Conservation (phyloP, 1,140 invertebrate species). For the Drosophila serrata region DNA sequence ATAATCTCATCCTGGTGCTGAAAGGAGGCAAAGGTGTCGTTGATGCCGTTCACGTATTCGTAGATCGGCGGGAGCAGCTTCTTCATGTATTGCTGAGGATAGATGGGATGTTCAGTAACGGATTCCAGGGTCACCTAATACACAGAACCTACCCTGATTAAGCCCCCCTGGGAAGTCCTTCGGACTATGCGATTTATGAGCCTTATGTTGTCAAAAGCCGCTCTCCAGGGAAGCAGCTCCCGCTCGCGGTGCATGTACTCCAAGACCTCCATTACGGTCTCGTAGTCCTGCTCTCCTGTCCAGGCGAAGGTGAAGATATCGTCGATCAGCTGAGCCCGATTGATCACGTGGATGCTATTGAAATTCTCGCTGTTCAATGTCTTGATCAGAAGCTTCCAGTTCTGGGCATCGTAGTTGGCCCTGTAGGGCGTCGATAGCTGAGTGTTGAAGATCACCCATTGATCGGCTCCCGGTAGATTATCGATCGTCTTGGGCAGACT, state of each 20-base stretch:
- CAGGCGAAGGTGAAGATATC: constrained; percentile 89
- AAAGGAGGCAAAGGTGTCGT: constrained; percentile 81
- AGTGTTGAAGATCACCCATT: constrained; percentile 86
- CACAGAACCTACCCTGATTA: constrained; percentile 85
- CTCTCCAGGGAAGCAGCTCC: constrained; percentile 89
- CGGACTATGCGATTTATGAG: constrained; percentile 86
- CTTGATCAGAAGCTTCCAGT: too few species aligned
- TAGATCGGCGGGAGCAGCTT: constrained; percentile 87
- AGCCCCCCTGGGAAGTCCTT: constrained; percentile 85
- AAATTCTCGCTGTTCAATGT: constrained; percentile 75
- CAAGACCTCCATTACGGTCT: constrained; percentile 87
- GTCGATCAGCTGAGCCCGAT: constrained; percentile 86
- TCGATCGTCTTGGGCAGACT: constrained; percentile 39
- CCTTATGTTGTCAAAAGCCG: constrained; percentile 87
- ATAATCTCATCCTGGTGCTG: constrained; percentile 86
- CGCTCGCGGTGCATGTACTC: constrained; percentile 88
- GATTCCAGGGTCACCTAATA: too few species aligned
- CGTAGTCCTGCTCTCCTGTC: constrained; percentile 89
- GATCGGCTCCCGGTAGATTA: constrained; percentile 55
- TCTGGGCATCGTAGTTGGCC: too few species aligned
- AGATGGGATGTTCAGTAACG: too few species aligned
- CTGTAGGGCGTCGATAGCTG: too few species aligned
- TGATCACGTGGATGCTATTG: constrained; percentile 88
- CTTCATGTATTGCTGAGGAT: constrained; percentile 86
- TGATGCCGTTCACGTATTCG: constrained; percentile 86